Evolutionary conservation across 2,797 vertebrate genomes (phyloP).

Genomic region (Margarornis squamiger): DNA sequence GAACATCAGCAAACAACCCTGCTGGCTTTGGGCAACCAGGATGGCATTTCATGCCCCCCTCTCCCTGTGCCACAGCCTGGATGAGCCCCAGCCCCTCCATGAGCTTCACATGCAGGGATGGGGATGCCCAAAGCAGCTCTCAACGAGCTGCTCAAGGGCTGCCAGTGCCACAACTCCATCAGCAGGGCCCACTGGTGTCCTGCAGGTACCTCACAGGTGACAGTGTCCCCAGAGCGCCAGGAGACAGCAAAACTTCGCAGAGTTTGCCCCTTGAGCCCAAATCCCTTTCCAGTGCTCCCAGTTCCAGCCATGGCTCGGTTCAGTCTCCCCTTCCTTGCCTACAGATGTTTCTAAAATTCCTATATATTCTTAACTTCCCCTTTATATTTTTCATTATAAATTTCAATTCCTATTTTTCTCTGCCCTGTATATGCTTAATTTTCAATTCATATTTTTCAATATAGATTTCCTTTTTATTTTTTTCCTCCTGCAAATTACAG

Average conservation of each 20-base stretch:
- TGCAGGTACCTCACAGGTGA: background rate
- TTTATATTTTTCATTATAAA: background rate
- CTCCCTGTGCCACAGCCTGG: background rate
- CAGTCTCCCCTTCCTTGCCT: background rate
- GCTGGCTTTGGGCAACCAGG: background rate
- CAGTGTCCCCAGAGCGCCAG: background rate
- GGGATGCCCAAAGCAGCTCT: background rate
- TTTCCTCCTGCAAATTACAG: background rate
- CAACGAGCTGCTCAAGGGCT: background rate
- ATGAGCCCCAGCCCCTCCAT: background rate
- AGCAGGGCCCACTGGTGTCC: background rate
- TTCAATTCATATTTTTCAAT: background rate
- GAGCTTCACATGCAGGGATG: background rate
- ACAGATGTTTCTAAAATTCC: background rate
- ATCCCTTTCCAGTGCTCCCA: background rate
- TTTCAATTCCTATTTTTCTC: background rate
- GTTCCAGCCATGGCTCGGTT: background rate
- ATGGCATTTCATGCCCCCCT: background rate
- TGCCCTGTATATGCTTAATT: background rate
- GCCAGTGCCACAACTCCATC: background rate
- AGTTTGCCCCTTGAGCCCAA: background rate
- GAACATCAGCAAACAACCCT: too few relatives aligned
- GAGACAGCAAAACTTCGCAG: background rate
- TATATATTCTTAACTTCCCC: background rate
- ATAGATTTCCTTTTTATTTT: background rate